Evolutionary conservation across 2,113 vertebrate genomes (phyloP).

Genomic region (Lepus europaeus): DNA sequence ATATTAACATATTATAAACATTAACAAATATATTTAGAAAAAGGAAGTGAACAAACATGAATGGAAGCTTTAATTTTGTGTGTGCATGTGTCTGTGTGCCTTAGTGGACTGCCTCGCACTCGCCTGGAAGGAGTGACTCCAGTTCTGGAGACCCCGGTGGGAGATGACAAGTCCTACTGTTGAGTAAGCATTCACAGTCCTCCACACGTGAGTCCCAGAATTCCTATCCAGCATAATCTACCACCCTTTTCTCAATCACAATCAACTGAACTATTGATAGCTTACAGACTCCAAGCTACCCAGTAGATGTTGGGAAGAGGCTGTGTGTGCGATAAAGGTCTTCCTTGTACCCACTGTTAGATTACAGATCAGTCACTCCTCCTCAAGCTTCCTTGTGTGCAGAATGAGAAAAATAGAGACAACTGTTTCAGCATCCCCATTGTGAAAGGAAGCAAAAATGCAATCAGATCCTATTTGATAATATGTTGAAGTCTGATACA

Average conservation of each 20-base stretch:
- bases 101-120: neutral
- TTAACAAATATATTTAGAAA: slow-evolving; percentile 20
- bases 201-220: neutral
- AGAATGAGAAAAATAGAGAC: neutral
- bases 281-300: neutral
- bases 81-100: neutral
- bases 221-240: neutral
- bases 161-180: neutral
- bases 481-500: neutral
- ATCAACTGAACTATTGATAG: neutral
- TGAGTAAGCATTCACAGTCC: neutral
- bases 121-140: neutral
- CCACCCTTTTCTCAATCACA: neutral
- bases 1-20: neutral
- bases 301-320: too few species aligned
- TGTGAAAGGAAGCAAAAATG: slow-evolving; percentile 34
- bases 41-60: neutral
- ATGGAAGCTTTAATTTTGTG: neutral
- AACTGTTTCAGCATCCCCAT: neutral
- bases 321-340: neutral
- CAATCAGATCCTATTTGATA: neutral
- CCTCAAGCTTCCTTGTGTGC: neutral
- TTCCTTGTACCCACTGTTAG: neutral
- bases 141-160: neutral
- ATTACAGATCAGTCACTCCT: neutral